A percentile compares a stretch with the other conserved stretches of the same genome.
phyloP scores from a whole-genome alignment of 2,113 vertebrate genomes.

The Paraplagusia blochii region DNA sequence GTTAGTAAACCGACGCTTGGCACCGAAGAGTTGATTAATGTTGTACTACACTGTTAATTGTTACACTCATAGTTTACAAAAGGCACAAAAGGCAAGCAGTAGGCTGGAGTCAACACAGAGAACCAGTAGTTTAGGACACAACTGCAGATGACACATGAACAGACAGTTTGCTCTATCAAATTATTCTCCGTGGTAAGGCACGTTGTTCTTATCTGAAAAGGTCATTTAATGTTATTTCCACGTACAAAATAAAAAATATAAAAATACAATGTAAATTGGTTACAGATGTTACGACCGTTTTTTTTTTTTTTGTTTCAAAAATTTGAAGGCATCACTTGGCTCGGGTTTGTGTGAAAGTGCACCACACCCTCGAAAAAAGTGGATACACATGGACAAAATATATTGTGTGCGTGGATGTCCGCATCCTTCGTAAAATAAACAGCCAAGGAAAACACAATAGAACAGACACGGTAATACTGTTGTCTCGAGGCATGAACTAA shows the following conservation, averaged over 20 bases:
- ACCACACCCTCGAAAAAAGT: conserved; percentile 71
- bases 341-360: conserved; percentile 61
- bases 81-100: conserved; percentile 95
- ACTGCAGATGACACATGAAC: conserved; percentile 32
- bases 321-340: conserved; percentile 83
- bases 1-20: conserved; percentile 90
- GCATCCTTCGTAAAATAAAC: conserved; percentile 38
- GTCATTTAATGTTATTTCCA: conserved; percentile 96
- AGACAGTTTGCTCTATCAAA: conserved; percentile 36
- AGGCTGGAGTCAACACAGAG: conserved; percentile 73
- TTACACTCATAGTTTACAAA: conserved; percentile 68
- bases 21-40: conserved; percentile 94
- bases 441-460: conserved; percentile 36
- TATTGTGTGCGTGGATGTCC: conserved; percentile 28
- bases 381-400: conserved; percentile 56
- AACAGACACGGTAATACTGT: conserved; percentile 84
- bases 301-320: conserved; percentile 81
- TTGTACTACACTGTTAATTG: conserved; percentile 77
- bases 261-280: conserved; percentile 99
- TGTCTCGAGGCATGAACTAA: conserved; percentile 37
- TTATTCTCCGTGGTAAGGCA: conserved; percentile 67
- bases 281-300: conserved; percentile 92
- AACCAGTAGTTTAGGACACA: conserved; percentile 58
- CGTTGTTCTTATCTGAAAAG: conserved; percentile 89
- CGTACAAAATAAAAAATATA: conserved; percentile 99